Conservation (phyloP, 2,888 invertebrate genomes). For the Cerastis leucographa region DNA sequence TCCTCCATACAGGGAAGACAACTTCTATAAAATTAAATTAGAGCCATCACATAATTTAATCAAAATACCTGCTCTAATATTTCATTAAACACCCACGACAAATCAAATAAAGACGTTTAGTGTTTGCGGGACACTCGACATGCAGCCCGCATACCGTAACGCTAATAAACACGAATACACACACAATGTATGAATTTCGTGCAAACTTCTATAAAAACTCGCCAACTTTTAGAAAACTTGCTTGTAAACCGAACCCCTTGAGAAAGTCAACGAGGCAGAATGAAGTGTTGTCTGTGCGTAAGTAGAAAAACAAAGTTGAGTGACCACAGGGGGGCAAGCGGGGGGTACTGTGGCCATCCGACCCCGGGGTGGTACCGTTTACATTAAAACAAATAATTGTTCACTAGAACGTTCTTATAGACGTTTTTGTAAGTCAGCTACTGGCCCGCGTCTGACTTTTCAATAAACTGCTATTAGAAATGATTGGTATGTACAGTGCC, state of each 20-base stretch:
- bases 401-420: conserved; percentile 17
- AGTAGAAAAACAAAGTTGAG: conserved; percentile 84
- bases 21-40: not conserved
- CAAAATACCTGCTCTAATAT: conserved; percentile 15
- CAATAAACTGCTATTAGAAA: conserved; percentile 9
- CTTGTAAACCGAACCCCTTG: conserved; percentile 69
- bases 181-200: conserved; percentile 56
- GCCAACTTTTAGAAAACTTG: conserved; percentile 59
- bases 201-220: conserved; percentile 57
- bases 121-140: conserved; percentile 59
- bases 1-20: conserved; percentile 4
- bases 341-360: conserved; percentile 42
- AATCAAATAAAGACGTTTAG: conserved; percentile 50
- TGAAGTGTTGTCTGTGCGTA: conserved; percentile 71
- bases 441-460: conserved; percentile 8
- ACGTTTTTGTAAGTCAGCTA: conserved; percentile 19
- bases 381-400: conserved; percentile 46
- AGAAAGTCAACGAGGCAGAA: conserved; percentile 71
- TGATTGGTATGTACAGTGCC: conserved; percentile 6
- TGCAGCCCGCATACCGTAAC: conserved; percentile 61
- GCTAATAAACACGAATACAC: conserved; percentile 57
- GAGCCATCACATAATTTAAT: conserved; percentile 2
- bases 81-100: conserved; percentile 22
- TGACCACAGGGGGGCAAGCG: conserved; percentile 74
- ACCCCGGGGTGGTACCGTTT: conserved; percentile 54